Percentiles rank a stretch among this genome's conserved stretches.
phyloP scores from a whole-genome alignment of 2,797 vertebrate genomes.

The Limosa lapponica region DNA sequence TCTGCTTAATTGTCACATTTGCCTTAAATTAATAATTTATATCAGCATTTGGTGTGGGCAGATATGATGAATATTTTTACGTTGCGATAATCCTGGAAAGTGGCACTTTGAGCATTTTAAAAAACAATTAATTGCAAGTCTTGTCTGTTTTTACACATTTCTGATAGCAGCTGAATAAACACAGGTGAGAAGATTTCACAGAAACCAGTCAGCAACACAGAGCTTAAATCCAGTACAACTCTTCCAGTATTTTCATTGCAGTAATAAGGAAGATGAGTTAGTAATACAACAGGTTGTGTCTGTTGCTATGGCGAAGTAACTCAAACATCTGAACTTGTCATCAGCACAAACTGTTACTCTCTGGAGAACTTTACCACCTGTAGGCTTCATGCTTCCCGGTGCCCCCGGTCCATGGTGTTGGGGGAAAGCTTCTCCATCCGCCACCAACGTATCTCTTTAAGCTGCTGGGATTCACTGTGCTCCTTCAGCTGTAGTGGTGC shows the following conservation, averaged over 20 bases:
- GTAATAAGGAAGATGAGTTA: neutral
- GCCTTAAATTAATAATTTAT: conserved; percentile 66
- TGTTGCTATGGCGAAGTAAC: neutral
- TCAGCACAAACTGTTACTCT: neutral
- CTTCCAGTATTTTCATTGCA: neutral
- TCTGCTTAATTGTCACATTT: conserved; percentile 64
- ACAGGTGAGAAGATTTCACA: conserved; percentile 29
- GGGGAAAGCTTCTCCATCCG: neutral
- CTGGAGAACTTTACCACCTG: neutral
- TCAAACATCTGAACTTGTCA: conserved; percentile 1
- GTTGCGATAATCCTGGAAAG: neutral
- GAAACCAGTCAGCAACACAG: neutral
- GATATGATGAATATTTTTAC: conserved; percentile 55
- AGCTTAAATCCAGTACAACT: neutral
- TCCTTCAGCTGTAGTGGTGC: neutral
- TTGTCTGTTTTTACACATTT: conserved; percentile 16
- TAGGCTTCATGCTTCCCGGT: neutral
- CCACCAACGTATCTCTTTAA: neutral
- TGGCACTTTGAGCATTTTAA: conserved; percentile 7
- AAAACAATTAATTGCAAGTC: conserved; percentile 6
- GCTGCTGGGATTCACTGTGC: neutral
- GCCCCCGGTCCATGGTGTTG: neutral
- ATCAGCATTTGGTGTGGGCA: conserved; percentile 52
- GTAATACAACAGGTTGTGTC: neutral
- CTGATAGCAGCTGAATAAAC: neutral